These are phyloP conservation scores for Sparus aurata DNA, from an alignment of 2,797 vertebrate genomes.

Conservation along the genomic window DNA sequence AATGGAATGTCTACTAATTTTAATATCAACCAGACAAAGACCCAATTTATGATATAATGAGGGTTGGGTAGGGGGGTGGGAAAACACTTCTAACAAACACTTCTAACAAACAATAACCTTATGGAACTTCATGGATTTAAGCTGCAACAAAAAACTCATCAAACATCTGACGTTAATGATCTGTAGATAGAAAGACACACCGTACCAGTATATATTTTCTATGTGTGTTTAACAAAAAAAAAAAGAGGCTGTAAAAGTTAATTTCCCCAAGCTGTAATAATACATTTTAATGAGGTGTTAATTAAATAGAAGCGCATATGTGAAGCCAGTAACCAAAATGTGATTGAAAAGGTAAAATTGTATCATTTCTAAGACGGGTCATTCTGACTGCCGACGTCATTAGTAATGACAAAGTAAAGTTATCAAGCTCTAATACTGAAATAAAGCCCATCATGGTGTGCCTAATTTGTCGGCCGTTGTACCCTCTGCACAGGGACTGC, in stretches of 20 bases:
- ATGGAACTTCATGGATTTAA: neutral
- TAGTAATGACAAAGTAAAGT: neutral
- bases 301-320: neutral
- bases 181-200: neutral
- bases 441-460: neutral
- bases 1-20: conserved; percentile 42
- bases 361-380: neutral
- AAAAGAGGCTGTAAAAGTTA: too few species aligned
- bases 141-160: neutral
- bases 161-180: neutral
- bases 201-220: neutral
- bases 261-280: neutral
- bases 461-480: neutral
- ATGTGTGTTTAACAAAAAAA: too few species aligned
- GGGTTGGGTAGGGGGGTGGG: too few species aligned
- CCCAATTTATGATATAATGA: neutral
- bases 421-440: neutral
- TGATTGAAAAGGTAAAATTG: neutral
- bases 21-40: conserved; percentile 34
- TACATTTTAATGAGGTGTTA: neutral
- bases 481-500: neutral
- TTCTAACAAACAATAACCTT: neutral
- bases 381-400: neutral
- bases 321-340: neutral
- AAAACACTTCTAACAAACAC: neutral